Evolutionary conservation across 2,797 vertebrate species (phyloP).

Genomic region (Acanthopagrus latus): DNA sequence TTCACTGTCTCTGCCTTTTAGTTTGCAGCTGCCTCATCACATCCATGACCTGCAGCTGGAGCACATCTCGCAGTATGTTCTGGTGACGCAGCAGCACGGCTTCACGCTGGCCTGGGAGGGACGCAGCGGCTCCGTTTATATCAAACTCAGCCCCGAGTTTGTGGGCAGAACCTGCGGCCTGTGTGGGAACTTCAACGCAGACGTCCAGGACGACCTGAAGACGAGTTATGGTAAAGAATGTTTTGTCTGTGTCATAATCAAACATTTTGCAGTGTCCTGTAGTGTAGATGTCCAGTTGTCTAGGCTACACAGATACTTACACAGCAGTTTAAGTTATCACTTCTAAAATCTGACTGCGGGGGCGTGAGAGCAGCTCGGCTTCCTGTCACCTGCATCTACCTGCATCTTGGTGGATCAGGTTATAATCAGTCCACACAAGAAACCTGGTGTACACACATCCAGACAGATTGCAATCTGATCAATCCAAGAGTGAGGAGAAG

Average conservation of each 20-base stretch:
- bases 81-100: slow-evolving; percentile 89
- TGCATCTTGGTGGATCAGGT: slow-evolving; percentile 8
- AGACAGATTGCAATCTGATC: slow-evolving; percentile 21
- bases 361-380: slow-evolving; percentile 19
- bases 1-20: slow-evolving; percentile 60
- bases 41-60: slow-evolving; percentile 90
- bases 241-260: background rate
- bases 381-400: slow-evolving; percentile 10
- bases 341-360: background rate
- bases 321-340: background rate
- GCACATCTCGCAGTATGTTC: slow-evolving; percentile 90
- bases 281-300: too few species aligned
- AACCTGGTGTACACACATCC: slow-evolving; percentile 2
- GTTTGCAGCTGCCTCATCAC: slow-evolving; percentile 88
- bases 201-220: slow-evolving; percentile 93
- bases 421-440: slow-evolving; percentile 14
- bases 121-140: slow-evolving; percentile 88
- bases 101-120: slow-evolving; percentile 97
- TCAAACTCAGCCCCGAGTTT: slow-evolving; percentile 95
- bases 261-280: background rate
- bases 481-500: background rate
- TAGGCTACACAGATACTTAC: background rate
- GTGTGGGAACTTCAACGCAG: slow-evolving; percentile 96
- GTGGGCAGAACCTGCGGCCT: slow-evolving; percentile 92
- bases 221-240: slow-evolving; percentile 91